These are phyloP conservation scores for Toxotes lorentzi DNA, from an alignment of 2,797 vertebrate species.

Conservation along the genomic window DNA sequence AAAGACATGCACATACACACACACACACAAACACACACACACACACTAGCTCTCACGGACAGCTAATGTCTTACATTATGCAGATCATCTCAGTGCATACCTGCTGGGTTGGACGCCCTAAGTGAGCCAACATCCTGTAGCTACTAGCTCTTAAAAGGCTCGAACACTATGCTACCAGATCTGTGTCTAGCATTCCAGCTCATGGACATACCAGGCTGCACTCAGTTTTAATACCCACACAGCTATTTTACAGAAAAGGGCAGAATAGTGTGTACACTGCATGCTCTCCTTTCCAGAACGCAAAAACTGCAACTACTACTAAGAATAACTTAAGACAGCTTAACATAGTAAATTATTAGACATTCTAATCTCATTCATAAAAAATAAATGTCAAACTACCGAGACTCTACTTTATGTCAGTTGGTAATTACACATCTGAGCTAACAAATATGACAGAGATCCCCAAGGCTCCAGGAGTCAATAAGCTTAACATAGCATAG, in stretches of 20 bases:
- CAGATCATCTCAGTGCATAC: constrained; percentile 29
- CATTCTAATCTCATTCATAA: neutral
- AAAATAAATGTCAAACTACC: neutral
- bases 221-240: neutral
- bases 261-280: too few species aligned
- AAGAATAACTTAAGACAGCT: neutral
- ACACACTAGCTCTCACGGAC: neutral
- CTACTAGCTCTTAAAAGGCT: constrained; percentile 42
- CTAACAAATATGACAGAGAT: neutral
- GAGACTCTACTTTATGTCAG: neutral
- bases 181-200: constrained; percentile 32
- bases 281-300: neutral
- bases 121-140: constrained; percentile 17
- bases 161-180: constrained; percentile 36
- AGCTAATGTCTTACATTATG: constrained; percentile 27
- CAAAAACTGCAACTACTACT: too few species aligned
- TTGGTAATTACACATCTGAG: neutral
- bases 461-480: neutral
- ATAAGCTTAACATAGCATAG: neutral
- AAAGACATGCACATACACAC: neutral
- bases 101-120: constrained; percentile 18
- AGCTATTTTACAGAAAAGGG: neutral
- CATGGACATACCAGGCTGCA: constrained; percentile 13
- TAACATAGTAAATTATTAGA: neutral
- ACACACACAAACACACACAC: constrained; percentile 6